Evolutionary conservation across 2,113 vertebrate genomes (phyloP).

Genomic region (Cyprinodon brontotheroides): DNA sequence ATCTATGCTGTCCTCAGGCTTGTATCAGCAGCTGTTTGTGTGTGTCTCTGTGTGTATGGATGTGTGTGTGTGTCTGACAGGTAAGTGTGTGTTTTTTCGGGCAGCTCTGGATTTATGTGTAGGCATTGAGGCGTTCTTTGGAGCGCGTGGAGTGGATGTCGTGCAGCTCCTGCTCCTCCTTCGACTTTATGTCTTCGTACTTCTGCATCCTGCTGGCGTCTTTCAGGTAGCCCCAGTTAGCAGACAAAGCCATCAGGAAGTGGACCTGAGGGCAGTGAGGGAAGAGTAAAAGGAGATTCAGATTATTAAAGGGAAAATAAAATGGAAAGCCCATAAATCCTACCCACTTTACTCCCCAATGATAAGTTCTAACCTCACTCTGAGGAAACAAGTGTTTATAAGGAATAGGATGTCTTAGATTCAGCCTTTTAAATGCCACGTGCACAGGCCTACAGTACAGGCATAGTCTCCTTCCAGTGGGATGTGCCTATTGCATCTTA

Average conservation of each 20-base stretch:
- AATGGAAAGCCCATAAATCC: not conserved
- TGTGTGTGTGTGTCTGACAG: slow-evolving; percentile 40
- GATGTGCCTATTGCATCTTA: too few relatives aligned
- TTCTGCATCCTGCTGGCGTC: slow-evolving; percentile 98
- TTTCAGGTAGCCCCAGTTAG: slow-evolving; percentile 99
- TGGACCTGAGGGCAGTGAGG: slow-evolving; percentile 84
- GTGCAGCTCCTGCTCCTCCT: slow-evolving; percentile 98
- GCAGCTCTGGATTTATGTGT: slow-evolving; percentile 97
- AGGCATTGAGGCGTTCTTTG: slow-evolving; percentile 98
- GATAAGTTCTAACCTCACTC: not conserved
- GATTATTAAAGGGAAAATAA: not conserved
- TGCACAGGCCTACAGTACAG: too few relatives aligned
- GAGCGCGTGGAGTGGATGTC: slow-evolving; percentile 99
- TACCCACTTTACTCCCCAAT: too few relatives aligned
- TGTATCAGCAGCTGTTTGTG: slow-evolving; percentile 15
- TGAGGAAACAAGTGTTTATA: too few relatives aligned
- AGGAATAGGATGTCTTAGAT: too few relatives aligned
- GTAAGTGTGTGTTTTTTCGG: slow-evolving; percentile 67
- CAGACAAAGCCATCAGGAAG: slow-evolving; percentile 96
- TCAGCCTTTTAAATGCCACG: too few relatives aligned
- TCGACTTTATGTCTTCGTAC: slow-evolving; percentile 98
- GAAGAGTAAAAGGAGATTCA: not conserved
- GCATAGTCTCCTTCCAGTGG: too few relatives aligned
- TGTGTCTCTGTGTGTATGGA: slow-evolving; percentile 4
- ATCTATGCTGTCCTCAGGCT: slow-evolving; percentile 2